These are phyloP conservation scores for Dorcus hopei DNA, from an alignment of 2,888 invertebrate species.

Conservation along the genomic window DNA sequence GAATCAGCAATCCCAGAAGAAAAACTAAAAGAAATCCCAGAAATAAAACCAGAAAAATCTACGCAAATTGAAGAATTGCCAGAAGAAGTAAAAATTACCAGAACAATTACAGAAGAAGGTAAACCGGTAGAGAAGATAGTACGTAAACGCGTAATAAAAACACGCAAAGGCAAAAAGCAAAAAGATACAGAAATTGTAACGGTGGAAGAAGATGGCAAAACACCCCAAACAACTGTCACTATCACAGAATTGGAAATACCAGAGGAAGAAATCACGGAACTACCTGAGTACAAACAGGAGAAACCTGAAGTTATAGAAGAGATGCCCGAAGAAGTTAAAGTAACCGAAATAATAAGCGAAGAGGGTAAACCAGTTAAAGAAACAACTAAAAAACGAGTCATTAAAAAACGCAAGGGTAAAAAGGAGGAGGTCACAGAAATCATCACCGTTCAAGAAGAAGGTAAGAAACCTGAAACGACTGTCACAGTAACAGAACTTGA, in stretches of 20 bases:
- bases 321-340: constrained; percentile 43
- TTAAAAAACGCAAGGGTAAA: constrained; percentile 42
- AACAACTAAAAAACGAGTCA: constrained; percentile 38
- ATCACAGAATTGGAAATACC: constrained; percentile 36
- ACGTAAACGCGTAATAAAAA: constrained; percentile 40
- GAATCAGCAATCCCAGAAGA: neutral
- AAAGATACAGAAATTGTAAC: constrained; percentile 40
- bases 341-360: constrained; percentile 34
- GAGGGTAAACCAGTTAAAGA: constrained; percentile 34
- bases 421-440: constrained; percentile 43
- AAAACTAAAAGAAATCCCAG: neutral
- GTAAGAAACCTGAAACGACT: constrained; percentile 27
- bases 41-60: constrained; percentile 27
- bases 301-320: constrained; percentile 43
- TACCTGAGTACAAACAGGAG: constrained; percentile 46
- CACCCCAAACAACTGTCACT: constrained; percentile 34
- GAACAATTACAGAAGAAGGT: constrained; percentile 48
- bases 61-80: constrained; percentile 50
- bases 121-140: constrained; percentile 29
- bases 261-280: constrained; percentile 52
- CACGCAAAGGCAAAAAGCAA: constrained; percentile 41
- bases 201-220: constrained; percentile 34
- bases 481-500: neutral
- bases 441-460: constrained; percentile 36
- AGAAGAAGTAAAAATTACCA: constrained; percentile 57